Evolutionary conservation across 2,797 vertebrate genomes (phyloP).

Genomic region (Nannoperca australis): DNA sequence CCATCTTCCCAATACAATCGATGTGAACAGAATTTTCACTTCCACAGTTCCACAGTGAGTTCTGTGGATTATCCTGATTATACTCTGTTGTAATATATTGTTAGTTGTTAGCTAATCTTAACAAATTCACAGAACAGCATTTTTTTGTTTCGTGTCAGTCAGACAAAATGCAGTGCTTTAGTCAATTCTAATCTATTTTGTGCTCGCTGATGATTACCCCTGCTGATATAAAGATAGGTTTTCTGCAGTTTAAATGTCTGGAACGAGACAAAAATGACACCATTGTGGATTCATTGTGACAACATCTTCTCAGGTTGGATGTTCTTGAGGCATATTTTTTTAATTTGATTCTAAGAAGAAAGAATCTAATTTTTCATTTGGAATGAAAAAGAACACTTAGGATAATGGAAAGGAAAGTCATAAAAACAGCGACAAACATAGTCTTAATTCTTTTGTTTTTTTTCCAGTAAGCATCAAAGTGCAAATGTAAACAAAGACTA

Average conservation of each 20-base stretch:
- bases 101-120: neutral
- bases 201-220: conserved; percentile 2
- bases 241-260: conserved; percentile 2
- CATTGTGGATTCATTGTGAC: conserved; percentile 11
- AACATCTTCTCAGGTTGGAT: neutral
- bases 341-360: no score
- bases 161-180: neutral
- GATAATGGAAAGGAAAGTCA: neutral
- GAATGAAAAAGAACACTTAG: neutral
- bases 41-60: neutral
- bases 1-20: neutral
- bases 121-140: neutral
- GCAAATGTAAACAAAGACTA: conserved; percentile 13
- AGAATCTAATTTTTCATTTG: no score
- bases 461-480: neutral
- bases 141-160: neutral
- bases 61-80: conserved; percentile 3
- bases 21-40: neutral
- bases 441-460: neutral
- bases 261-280: conserved; percentile 3
- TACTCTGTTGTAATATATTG: neutral
- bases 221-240: neutral
- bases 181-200: neutral
- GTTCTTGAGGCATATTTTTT: neutral
- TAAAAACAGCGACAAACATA: neutral